A percentile compares a stretch with the other conserved stretches of the same genome.
These are phyloP conservation scores for Protosalanx chinensis DNA, from an alignment of 2,797 vertebrate genomes.

Conservation along the genomic window DNA sequence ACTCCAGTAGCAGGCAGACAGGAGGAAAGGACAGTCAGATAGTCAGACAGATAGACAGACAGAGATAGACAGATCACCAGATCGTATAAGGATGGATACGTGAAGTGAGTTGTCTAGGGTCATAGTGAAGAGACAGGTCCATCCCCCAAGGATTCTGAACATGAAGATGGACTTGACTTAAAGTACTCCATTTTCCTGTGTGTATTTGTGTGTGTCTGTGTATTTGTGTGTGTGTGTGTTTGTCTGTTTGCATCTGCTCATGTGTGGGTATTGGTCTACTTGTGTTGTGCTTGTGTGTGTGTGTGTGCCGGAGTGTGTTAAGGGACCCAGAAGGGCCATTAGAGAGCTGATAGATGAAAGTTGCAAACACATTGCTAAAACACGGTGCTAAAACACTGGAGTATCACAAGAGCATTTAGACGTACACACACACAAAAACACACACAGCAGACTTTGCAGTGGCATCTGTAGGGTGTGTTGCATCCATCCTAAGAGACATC, in stretches of 20 bases:
- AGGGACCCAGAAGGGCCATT: conserved; percentile 49
- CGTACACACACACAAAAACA: conserved; percentile 14
- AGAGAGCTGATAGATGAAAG: conserved; percentile 56
- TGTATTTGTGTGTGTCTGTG: not conserved
- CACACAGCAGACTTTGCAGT: not conserved
- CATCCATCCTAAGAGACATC: not conserved
- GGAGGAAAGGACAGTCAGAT: not conserved
- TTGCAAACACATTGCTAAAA: conserved; percentile 63
- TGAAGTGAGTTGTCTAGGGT: conserved; percentile 42
- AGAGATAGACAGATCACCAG: conserved; percentile 35
- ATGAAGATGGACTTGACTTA: conserved; percentile 53
- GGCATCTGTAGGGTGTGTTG: not conserved
- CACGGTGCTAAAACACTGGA: conserved; percentile 69
- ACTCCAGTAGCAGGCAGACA: too few relatives aligned
- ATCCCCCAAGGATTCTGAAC: conserved; percentile 59
- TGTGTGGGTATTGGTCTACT: not conserved
- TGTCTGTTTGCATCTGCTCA: not conserved
- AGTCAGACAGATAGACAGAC: conserved; percentile 36
- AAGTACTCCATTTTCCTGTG: conserved; percentile 32
- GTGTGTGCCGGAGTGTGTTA: not conserved
- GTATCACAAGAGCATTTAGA: conserved; percentile 45
- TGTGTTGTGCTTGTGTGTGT: conserved; percentile 3
- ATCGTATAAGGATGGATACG: conserved; percentile 53
- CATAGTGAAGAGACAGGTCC: conserved; percentile 51
- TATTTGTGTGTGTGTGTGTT: conserved; percentile 3